Evolutionary conservation across 1,140 invertebrate genomes (phyloP).

Genomic region (Drosophila sturtevanti): DNA sequence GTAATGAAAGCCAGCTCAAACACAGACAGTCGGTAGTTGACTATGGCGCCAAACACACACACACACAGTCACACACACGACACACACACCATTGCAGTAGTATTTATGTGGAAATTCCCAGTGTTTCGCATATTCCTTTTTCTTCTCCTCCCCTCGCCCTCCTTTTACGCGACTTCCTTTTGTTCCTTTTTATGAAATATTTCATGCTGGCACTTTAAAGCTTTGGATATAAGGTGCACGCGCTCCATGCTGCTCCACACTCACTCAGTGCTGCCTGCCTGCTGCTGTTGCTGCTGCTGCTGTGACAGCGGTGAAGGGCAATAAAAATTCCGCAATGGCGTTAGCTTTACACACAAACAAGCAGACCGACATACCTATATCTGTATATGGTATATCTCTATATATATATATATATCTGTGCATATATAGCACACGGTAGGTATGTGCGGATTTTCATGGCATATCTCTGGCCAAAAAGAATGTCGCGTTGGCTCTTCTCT

Average conservation of each 20-base stretch:
- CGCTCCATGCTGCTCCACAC: not conserved
- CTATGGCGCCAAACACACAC: slow-evolving; percentile 23
- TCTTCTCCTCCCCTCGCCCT: slow-evolving; percentile 12
- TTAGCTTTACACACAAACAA: slow-evolving; percentile 46
- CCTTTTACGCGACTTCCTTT: slow-evolving; percentile 16
- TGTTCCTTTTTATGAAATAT: slow-evolving; percentile 65
- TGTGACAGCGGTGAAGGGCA: slow-evolving; percentile 64
- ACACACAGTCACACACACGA: slow-evolving; percentile 15
- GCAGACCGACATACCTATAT: not conserved
- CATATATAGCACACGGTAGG: slow-evolving; percentile 2
- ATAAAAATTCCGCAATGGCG: slow-evolving; percentile 77
- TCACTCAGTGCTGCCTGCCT: slow-evolving; percentile 35
- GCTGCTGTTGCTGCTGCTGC: too few species aligned
- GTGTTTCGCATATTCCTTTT: not conserved
- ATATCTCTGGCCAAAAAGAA: slow-evolving; percentile 58
- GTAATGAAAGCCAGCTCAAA: slow-evolving; percentile 64
- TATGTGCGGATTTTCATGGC: slow-evolving; percentile 49
- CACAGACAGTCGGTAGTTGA: slow-evolving; percentile 32
- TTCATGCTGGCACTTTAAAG: slow-evolving; percentile 71
- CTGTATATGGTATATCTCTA: not conserved
- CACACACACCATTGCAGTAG: slow-evolving; percentile 19
- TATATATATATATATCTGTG: slow-evolving; percentile 26
- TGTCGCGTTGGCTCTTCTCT: slow-evolving; percentile 46
- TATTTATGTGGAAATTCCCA: slow-evolving; percentile 17
- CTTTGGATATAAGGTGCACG: slow-evolving; percentile 44